Evolutionary conservation across 2,797 vertebrate species (phyloP).

Genomic region (Apogon hyalosoma): DNA sequence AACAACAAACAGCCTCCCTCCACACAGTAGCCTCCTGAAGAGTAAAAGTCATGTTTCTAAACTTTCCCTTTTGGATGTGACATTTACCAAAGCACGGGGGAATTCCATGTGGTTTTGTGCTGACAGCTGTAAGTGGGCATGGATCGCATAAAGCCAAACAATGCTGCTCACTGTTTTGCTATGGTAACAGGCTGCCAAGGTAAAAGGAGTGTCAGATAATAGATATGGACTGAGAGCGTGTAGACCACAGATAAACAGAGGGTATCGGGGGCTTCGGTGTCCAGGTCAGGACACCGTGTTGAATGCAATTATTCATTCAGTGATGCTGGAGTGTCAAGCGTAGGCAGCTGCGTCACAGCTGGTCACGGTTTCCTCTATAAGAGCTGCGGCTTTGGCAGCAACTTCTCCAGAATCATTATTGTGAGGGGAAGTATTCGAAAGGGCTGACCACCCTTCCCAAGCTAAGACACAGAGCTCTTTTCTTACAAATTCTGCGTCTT

Average conservation of each 20-base stretch:
- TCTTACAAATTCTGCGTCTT: constrained; percentile 32
- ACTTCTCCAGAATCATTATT: constrained; percentile 51
- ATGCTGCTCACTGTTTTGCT: constrained; percentile 52
- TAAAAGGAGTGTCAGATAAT: constrained; percentile 40
- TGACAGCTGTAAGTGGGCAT: constrained; percentile 64
- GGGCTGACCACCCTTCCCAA: constrained; percentile 51
- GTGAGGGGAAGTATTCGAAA: constrained; percentile 57
- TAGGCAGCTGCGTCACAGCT: constrained; percentile 69
- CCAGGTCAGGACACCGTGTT: constrained; percentile 14
- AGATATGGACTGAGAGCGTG: constrained; percentile 25
- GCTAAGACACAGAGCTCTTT: constrained; percentile 51
- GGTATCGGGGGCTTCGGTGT: neutral
- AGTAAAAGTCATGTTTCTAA: constrained; percentile 30
- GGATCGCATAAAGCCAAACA: constrained; percentile 56
- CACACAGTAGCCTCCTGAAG: constrained; percentile 47
- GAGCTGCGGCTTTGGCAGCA: constrained; percentile 72
- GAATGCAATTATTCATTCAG: constrained; percentile 30
- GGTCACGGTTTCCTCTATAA: constrained; percentile 69
- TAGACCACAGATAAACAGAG: constrained; percentile 11
- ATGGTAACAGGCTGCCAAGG: constrained; percentile 39
- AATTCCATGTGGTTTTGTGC: constrained; percentile 72
- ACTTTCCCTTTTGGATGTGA: constrained; percentile 57
- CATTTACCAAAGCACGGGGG: constrained; percentile 62
- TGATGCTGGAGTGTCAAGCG: constrained; percentile 61
- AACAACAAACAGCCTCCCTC: constrained; percentile 24